phyloP scores from a whole-genome alignment of 2,888 invertebrate genomes.

The Cephus pygmeus region DNA sequence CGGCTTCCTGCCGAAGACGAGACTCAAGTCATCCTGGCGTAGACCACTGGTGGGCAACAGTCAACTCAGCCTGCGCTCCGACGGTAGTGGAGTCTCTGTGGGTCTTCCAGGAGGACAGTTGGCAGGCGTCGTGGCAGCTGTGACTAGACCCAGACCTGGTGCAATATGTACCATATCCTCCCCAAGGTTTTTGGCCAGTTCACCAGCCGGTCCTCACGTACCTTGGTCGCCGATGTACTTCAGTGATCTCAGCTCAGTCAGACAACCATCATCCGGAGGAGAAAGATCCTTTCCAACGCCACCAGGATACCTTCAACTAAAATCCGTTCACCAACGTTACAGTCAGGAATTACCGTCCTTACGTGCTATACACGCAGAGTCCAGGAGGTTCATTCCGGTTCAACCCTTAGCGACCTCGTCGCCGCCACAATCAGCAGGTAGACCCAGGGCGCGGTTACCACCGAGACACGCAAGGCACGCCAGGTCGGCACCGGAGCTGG shows the following conservation, averaged over 20 bases:
- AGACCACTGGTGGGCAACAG: slow-evolving; percentile 75
- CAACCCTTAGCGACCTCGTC: slow-evolving; percentile 73
- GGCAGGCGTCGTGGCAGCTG: slow-evolving; percentile 32
- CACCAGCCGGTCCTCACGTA: slow-evolving; percentile 71
- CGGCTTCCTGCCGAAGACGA: slow-evolving; percentile 77
- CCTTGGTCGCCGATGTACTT: slow-evolving; percentile 83
- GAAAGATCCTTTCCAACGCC: slow-evolving; percentile 84
- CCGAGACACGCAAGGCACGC: slow-evolving; percentile 76
- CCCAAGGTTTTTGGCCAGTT: slow-evolving; percentile 65
- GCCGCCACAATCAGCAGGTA: slow-evolving; percentile 68
- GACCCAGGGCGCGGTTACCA: slow-evolving; percentile 74
- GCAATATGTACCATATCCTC: slow-evolving; percentile 52
- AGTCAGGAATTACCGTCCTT: slow-evolving; percentile 80
- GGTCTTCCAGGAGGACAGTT: slow-evolving; percentile 52
- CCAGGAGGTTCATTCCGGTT: slow-evolving; percentile 73
- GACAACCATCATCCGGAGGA: slow-evolving; percentile 81
- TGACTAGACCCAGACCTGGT: slow-evolving; percentile 32
- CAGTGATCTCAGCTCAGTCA: slow-evolving; percentile 88
- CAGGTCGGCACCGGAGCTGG: slow-evolving; percentile 75
- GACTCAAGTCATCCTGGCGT: slow-evolving; percentile 74
- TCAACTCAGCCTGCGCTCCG: slow-evolving; percentile 76
- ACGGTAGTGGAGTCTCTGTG: slow-evolving; percentile 71
- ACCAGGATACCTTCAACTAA: slow-evolving; percentile 75
- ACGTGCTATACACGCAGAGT: slow-evolving; percentile 79
- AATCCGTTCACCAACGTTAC: slow-evolving; percentile 75